These are phyloP conservation scores for Reticulitermes speratus DNA, from an alignment of 1,140 invertebrate genomes.

Conservation along the genomic window DNA sequence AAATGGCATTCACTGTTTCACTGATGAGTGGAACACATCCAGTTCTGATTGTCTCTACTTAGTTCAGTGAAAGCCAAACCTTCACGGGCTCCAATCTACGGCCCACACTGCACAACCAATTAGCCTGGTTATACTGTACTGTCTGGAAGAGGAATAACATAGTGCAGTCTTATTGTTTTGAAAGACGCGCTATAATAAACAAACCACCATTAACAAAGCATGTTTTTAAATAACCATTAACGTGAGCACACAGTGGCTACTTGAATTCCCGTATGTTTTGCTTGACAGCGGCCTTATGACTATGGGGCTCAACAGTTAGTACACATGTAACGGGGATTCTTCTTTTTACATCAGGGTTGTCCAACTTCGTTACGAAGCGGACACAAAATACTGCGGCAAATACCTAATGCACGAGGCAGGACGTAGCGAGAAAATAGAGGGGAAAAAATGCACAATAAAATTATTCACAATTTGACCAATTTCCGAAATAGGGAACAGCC, in stretches of 20 bases:
- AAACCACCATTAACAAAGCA: background rate
- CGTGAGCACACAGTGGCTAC: background rate
- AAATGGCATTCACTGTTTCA: too few relatives aligned
- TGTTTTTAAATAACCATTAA: background rate
- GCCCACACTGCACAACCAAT: background rate
- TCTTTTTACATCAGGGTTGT: background rate
- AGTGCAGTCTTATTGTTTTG: background rate
- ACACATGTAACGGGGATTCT: background rate
- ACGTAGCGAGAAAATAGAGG: too few relatives aligned
- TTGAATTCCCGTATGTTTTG: background rate
- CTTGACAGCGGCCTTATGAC: background rate
- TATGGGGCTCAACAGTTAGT: background rate
- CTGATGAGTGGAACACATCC: too few relatives aligned
- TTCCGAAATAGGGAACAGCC: too few relatives aligned
- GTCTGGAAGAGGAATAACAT: too few relatives aligned
- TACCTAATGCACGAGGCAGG: too few relatives aligned
- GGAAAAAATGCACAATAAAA: too few relatives aligned
- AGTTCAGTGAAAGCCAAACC: too few relatives aligned
- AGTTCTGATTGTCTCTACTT: too few relatives aligned
- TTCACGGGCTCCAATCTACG: background rate
- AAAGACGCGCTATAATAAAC: background rate
- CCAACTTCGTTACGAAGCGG: background rate
- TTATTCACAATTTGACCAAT: too few relatives aligned
- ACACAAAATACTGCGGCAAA: too few relatives aligned
- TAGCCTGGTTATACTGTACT: background rate